phyloP scores from a whole-genome alignment of 2,113 vertebrate species.

The Madoqua kirkii region DNA sequence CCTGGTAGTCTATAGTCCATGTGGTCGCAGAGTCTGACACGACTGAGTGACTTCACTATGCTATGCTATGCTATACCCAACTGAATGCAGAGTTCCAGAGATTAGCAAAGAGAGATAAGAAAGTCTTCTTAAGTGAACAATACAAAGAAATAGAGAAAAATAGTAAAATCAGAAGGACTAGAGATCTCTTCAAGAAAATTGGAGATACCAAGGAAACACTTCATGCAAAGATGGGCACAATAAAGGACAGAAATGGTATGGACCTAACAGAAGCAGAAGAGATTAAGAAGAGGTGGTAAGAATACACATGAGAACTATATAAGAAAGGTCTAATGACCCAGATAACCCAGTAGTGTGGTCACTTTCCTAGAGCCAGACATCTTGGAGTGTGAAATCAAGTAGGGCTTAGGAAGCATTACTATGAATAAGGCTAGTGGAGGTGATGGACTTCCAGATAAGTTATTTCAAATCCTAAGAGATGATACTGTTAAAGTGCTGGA shows the following conservation, averaged over 20 bases:
- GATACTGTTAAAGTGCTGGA: neutral
- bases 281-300: neutral
- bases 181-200: neutral
- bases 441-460: neutral
- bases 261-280: neutral
- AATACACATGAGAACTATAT: neutral
- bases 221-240: neutral
- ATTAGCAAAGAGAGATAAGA: neutral
- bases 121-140: neutral
- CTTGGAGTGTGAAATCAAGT: neutral
- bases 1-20: neutral
- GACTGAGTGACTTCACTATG: neutral
- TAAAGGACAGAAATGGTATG: neutral
- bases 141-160: neutral
- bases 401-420: neutral
- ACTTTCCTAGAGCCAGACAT: neutral
- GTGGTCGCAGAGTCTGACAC: neutral
- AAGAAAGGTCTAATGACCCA: neutral
- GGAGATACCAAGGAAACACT: neutral
- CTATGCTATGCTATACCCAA: neutral
- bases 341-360: neutral
- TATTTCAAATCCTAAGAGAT: neutral
- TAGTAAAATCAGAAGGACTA: neutral
- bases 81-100: neutral
- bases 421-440: neutral